Conservation (phyloP, 2,797 vertebrate species). For the Peromyscus melanophrys region DNA sequence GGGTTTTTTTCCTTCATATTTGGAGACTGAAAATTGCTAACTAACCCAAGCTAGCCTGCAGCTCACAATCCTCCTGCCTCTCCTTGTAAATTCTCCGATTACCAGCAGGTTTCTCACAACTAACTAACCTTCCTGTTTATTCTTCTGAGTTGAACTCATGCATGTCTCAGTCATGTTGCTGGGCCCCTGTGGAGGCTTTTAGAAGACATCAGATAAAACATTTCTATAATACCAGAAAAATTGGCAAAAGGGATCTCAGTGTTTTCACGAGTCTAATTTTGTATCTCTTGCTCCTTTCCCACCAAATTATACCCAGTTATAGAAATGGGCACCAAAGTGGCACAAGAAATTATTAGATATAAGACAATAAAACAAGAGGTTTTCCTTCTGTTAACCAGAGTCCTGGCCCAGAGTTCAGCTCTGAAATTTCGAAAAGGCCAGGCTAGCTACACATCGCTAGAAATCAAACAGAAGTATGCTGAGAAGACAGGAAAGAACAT, state of each 20-base stretch:
- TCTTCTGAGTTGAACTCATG: neutral
- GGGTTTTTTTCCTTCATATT: neutral
- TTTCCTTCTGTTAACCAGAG: neutral
- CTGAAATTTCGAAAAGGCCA: neutral
- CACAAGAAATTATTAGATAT: neutral
- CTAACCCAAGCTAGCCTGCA: neutral
- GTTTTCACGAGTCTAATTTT: neutral
- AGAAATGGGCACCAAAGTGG: neutral
- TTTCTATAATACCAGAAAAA: conserved; percentile 6
- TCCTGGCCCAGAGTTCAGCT: neutral
- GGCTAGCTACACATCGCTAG: neutral
- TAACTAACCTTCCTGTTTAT: neutral
- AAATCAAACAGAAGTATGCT: neutral
- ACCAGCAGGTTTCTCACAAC: neutral
- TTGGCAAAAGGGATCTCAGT: neutral
- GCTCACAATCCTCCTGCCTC: neutral
- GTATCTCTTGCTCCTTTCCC: neutral
- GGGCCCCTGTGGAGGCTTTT: neutral
- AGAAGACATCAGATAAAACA: neutral
- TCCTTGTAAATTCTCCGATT: neutral
- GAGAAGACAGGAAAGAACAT: neutral
- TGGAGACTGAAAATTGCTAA: neutral
- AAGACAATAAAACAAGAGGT: neutral
- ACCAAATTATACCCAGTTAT: neutral
- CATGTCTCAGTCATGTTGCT: neutral